Conservation (phyloP, 2,888 invertebrate genomes). For the Pristionchus exspectatus region DNA sequence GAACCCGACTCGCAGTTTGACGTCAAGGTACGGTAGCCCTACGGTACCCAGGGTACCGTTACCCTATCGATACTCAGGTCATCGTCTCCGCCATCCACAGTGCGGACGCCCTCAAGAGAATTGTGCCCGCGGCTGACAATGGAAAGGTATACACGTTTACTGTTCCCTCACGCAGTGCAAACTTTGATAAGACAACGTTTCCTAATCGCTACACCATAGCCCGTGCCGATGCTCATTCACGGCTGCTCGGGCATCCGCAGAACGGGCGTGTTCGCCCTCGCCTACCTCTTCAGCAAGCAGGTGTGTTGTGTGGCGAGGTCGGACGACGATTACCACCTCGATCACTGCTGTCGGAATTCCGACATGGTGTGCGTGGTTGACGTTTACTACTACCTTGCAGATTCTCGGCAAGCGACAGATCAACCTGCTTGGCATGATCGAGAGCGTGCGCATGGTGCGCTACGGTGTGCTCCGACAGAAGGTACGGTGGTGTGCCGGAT, state of each 20-base stretch:
- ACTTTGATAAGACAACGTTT: background rate
- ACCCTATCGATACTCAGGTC: background rate
- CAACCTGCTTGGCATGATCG: slow-evolving; percentile 36
- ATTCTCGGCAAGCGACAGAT: slow-evolving; percentile 40
- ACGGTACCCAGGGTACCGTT: background rate
- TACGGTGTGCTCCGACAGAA: slow-evolving; percentile 31
- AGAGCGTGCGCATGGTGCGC: slow-evolving; percentile 20
- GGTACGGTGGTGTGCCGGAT: background rate
- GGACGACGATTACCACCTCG: background rate
- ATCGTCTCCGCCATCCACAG: slow-evolving; percentile 33
- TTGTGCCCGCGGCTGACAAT: background rate
- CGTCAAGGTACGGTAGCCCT: slow-evolving; percentile 36
- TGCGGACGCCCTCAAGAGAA: slow-evolving; percentile 36
- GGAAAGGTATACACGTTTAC: slow-evolving; percentile 30
- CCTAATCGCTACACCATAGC: slow-evolving; percentile 10
- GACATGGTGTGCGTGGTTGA: background rate
- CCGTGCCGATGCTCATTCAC: slow-evolving; percentile 43
- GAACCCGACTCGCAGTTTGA: slow-evolving; percentile 23
- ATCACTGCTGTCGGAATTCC: background rate
- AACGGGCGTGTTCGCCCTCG: slow-evolving; percentile 46
- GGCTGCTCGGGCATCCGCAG: slow-evolving; percentile 48
- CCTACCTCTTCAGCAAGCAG: slow-evolving; percentile 54
- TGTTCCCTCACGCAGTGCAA: background rate
- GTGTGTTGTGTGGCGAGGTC: background rate
- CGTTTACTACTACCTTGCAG: background rate